Percentiles rank a stretch among this genome's conserved stretches.
Conservation (phyloP, 2,797 vertebrate species). For the Myoxocephalus aenaeus region DNA sequence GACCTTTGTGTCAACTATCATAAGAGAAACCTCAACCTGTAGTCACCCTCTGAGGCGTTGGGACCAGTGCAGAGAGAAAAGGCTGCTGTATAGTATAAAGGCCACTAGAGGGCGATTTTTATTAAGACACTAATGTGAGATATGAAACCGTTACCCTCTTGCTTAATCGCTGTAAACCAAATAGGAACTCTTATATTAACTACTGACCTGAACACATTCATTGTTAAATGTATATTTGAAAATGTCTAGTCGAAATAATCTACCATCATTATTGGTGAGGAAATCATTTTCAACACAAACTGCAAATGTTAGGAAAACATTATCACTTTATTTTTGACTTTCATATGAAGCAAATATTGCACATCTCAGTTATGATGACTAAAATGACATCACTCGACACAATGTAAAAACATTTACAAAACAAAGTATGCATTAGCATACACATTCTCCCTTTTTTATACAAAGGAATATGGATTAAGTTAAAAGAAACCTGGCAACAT, state of each 20-base stretch:
- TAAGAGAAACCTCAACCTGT: not conserved
- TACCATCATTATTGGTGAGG: not conserved
- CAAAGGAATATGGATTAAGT: conserved; percentile 75
- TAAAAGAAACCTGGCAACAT: conserved; percentile 38
- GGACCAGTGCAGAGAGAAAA: not conserved
- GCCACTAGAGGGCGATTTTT: conserved; percentile 45
- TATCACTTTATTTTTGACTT: conserved; percentile 45
- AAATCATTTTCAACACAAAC: not conserved
- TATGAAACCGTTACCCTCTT: not conserved
- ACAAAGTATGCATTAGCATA: conserved; percentile 75
- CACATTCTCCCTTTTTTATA: conserved; percentile 72
- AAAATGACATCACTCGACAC: conserved; percentile 5
- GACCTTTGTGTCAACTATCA: not conserved
- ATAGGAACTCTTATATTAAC: not conserved
- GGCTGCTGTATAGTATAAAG: not conserved
- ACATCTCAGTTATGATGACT: conserved; percentile 30
- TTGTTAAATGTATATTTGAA: not conserved
- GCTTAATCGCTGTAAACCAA: not conserved
- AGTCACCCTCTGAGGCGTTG: not conserved
- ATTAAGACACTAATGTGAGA: not conserved
- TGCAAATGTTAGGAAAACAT: conserved; percentile 2
- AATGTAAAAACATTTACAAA: conserved; percentile 50
- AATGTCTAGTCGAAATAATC: not conserved
- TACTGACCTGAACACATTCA: not conserved
- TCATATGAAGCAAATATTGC: conserved; percentile 40